Conservation (phyloP, 1,140 invertebrate species). For the Solenopsis fugax region DNA sequence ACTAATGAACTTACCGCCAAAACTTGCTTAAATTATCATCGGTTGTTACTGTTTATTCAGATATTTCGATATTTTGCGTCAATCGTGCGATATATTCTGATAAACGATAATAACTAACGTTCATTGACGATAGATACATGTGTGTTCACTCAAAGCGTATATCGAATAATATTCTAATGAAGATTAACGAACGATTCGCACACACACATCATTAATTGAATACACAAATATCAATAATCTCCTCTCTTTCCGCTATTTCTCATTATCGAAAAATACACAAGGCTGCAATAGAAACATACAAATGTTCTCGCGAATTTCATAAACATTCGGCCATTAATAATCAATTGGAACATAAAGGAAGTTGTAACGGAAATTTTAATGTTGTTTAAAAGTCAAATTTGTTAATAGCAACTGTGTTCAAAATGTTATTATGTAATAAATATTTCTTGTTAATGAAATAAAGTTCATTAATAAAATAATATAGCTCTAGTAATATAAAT, state of each 20-base stretch:
- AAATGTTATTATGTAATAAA: conserved; percentile 5
- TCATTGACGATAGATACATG: neutral
- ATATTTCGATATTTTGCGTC: conserved; percentile 46
- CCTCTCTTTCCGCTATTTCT: neutral
- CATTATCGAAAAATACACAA: conserved; percentile 1
- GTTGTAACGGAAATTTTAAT: neutral
- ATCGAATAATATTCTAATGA: conserved; percentile 33
- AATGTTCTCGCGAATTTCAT: neutral
- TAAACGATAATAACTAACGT: conserved; percentile 25
- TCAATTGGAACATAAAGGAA: neutral
- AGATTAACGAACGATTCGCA: conserved; percentile 37
- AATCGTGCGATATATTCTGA: conserved; percentile 26
- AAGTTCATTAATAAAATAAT: conserved; percentile 13
- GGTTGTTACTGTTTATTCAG: conserved; percentile 1
- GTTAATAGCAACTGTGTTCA: neutral
- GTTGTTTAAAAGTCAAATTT: neutral
- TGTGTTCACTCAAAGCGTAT: conserved; percentile 2
- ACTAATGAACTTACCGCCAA: conserved; percentile 49
- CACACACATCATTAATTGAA: neutral
- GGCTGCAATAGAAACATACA: neutral
- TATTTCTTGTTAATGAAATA: neutral
- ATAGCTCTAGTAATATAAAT: neutral
- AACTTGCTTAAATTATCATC: conserved; percentile 58
- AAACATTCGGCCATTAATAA: conserved; percentile 7
- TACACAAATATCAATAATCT: conserved; percentile 14